These are phyloP conservation scores for Chlorops oryzae DNA, from an alignment of 1,140 invertebrate genomes.

Conservation along the genomic window DNA sequence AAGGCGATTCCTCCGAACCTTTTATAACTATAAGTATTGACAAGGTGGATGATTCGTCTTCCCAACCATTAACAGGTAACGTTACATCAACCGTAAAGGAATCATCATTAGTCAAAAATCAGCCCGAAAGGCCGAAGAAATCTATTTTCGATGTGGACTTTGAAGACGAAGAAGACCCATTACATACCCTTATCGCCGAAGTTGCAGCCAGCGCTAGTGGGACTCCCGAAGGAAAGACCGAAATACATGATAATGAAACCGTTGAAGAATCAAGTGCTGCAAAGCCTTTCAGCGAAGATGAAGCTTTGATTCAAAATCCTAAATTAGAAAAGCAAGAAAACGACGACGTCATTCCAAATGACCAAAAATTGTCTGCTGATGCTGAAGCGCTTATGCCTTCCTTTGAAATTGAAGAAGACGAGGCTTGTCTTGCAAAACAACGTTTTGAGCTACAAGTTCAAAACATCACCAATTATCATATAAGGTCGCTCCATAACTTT, in stretches of 20 bases:
- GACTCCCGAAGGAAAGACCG: not conserved
- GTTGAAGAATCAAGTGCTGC: not conserved
- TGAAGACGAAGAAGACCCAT: conserved; percentile 36
- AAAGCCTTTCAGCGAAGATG: too few relatives aligned
- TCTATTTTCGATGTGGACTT: conserved; percentile 41
- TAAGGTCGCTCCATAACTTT: conserved; percentile 44
- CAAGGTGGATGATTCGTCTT: too few relatives aligned
- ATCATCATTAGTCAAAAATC: too few relatives aligned
- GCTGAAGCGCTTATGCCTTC: conserved; percentile 2
- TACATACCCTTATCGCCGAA: conserved; percentile 31
- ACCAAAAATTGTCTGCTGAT: too few relatives aligned
- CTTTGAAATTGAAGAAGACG: conserved; percentile 29
- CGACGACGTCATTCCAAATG: too few relatives aligned
- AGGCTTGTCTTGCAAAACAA: conserved; percentile 40
- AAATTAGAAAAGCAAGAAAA: too few relatives aligned
- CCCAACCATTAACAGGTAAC: too few relatives aligned
- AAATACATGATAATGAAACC: not conserved
- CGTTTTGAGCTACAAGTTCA: conserved; percentile 34
- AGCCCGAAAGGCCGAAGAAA: conserved; percentile 33
- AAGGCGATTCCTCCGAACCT: too few relatives aligned
- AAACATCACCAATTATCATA: conserved; percentile 35
- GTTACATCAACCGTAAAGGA: too few relatives aligned
- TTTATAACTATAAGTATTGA: too few relatives aligned
- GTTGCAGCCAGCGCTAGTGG: conserved; percentile 12
- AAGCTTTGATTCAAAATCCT: not conserved